Evolutionary conservation across 1,140 invertebrate genomes (phyloP).

Genomic region (Eriosoma lanigerum): DNA sequence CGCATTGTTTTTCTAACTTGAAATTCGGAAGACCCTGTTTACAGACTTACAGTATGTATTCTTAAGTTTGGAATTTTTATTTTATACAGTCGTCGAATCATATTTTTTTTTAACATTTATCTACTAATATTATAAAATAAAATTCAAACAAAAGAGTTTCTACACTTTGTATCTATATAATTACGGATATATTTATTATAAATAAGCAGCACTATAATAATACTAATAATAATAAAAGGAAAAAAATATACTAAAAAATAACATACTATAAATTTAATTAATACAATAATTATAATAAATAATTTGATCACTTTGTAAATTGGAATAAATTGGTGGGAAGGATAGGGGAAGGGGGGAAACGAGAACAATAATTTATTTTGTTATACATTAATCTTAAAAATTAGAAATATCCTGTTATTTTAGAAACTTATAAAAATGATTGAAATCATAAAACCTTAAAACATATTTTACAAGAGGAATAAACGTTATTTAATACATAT

Average conservation of each 20-base stretch:
- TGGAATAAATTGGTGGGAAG: neutral
- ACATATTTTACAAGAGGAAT: slow-evolving; percentile 11
- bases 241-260: too few relatives aligned
- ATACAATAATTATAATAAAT: too few relatives aligned
- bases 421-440: slow-evolving; percentile 5
- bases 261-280: too few relatives aligned
- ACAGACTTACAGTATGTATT: neutral
- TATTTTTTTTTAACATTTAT: neutral
- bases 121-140: neutral
- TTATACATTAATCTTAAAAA: neutral
- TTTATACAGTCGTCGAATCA: neutral
- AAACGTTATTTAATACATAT: neutral
- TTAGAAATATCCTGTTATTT: neutral
- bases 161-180: too few relatives aligned
- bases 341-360: too few relatives aligned
- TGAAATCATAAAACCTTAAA: neutral
- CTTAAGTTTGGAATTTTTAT: neutral
- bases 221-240: too few relatives aligned
- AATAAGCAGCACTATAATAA: too few relatives aligned
- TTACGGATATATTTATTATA: too few relatives aligned
- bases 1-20: neutral
- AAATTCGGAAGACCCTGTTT: slow-evolving; percentile 17
- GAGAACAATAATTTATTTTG: too few relatives aligned
- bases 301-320: neutral
- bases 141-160: neutral